Evolutionary conservation across 2,797 vertebrate species (phyloP).

Genomic region (Gadopsis marmoratus): DNA sequence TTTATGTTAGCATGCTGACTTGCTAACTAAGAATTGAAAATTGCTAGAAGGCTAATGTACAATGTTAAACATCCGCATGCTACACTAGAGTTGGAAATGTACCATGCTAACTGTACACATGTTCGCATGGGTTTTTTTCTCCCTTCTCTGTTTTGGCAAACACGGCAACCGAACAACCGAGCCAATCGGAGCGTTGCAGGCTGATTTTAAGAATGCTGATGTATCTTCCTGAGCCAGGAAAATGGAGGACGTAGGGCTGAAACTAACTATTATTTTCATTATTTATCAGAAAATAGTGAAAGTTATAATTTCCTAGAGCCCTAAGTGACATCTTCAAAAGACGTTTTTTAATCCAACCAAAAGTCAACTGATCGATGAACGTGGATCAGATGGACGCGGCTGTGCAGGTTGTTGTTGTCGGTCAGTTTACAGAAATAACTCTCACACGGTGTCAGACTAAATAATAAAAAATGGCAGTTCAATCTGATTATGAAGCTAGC

Average conservation of each 20-base stretch:
- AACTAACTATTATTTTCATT: neutral
- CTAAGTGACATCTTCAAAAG: neutral
- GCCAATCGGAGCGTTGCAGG: neutral
- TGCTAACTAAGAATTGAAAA: neutral
- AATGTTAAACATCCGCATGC: neutral
- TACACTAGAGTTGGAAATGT: neutral
- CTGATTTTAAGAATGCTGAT: neutral
- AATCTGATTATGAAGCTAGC: neutral
- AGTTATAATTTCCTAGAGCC: neutral
- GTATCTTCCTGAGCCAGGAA: neutral
- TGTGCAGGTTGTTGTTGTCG: too few relatives aligned
- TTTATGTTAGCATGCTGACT: neutral
- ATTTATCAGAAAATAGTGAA: neutral
- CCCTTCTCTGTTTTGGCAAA: too few relatives aligned
- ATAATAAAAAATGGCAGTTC: neutral
- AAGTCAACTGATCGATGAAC: neutral
- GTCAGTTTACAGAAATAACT: neutral
- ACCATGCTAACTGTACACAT: neutral
- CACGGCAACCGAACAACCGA: neutral
- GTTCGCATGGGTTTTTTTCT: neutral
- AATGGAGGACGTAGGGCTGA: neutral
- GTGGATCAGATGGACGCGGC: neutral
- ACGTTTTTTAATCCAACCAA: neutral
- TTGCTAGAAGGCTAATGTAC: neutral
- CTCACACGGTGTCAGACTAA: neutral